Conservation (phyloP, 2,797 vertebrate species). For the Galaxias olidus region DNA sequence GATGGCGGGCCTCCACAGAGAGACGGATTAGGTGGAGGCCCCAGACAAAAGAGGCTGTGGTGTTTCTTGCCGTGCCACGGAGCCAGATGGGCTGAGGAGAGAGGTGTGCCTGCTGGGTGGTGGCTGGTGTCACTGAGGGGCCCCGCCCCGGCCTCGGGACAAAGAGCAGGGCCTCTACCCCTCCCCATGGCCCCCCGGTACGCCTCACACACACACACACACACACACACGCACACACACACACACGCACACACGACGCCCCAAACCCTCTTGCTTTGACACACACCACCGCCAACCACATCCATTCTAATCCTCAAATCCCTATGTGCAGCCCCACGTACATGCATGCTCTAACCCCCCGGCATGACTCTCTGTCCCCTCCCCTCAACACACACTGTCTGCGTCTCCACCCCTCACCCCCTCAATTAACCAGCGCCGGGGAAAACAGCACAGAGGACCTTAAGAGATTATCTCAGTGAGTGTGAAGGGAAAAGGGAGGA, state of each 20-base stretch:
- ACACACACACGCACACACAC: too few relatives aligned
- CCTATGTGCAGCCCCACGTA: constrained; percentile 17
- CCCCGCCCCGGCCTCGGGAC: constrained; percentile 43
- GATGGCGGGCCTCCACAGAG: constrained; percentile 14
- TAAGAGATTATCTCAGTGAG: constrained; percentile 82
- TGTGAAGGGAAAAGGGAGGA: constrained; percentile 5
- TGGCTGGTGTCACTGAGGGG: background rate
- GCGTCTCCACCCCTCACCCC: constrained; percentile 16
- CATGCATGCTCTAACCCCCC: constrained; percentile 18
- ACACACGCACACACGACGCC: too few relatives aligned
- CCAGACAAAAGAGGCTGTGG: constrained; percentile 64
- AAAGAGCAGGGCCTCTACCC: constrained; percentile 68
- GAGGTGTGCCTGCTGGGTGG: constrained; percentile 20
- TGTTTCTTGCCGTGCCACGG: constrained; percentile 27
- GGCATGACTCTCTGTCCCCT: constrained; percentile 27
- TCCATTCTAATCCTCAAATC: background rate
- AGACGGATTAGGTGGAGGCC: constrained; percentile 65
- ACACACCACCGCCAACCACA: constrained; percentile 22
- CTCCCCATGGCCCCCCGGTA: constrained; percentile 32
- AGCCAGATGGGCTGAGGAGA: constrained; percentile 38
- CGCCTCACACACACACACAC: too few relatives aligned
- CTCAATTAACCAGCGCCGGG: constrained; percentile 75
- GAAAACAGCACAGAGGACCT: constrained; percentile 76
- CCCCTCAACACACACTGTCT: constrained; percentile 41
- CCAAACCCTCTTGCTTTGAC: constrained; percentile 18